Evolutionary conservation across 2,888 invertebrate species (phyloP), one percentile per base, ranked within the genome.

Genomic region (Oithona nana): DNA sequence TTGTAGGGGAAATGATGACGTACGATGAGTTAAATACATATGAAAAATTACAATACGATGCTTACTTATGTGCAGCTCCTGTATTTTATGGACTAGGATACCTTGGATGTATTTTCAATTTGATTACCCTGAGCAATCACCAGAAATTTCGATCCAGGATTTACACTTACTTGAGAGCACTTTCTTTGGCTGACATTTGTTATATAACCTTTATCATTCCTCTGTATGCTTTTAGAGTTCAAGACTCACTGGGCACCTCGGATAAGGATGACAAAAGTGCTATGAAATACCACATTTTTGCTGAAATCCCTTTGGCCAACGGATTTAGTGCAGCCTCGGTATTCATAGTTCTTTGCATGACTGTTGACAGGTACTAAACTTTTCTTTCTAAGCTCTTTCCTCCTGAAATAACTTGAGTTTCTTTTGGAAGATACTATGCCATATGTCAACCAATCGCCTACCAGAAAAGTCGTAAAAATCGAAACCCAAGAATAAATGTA

Each of bases 291-390:
- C 24, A 26, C 3, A 26, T 26, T 16, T 26, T 24, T 26, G 20
- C 26, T 54, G 54, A 54, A 54, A 54, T 24, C 13, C 24, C 24
- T 26, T 24, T 54, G 16, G 26, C 26, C 20, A 54, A 54, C 26
- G 54, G 54, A 4, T 54, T 54, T 26, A 16, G 20, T 3, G 54
- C 54, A 20, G 22, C 54, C 3, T 54, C 54, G 13, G 54, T 54
- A 16, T 54, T 54, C 54, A 54, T 54, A 20, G 26, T 54, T 26
- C 24, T 54, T 54, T 24, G 22, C 24, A 54, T 54, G 54, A 54
- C 54, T 20, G 16, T 54, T 26, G 54, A 54, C 54, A 54, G 54
- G 54, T 54, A 54, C 13, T 24, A 24, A 54, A 54, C 16, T 39
- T 16, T 11, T 11, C 39, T 39, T 39, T 39, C 8, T 16, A 11